Conservation (phyloP, 2,113 vertebrate genomes). For the Ctenodactylus gundi region DNA sequence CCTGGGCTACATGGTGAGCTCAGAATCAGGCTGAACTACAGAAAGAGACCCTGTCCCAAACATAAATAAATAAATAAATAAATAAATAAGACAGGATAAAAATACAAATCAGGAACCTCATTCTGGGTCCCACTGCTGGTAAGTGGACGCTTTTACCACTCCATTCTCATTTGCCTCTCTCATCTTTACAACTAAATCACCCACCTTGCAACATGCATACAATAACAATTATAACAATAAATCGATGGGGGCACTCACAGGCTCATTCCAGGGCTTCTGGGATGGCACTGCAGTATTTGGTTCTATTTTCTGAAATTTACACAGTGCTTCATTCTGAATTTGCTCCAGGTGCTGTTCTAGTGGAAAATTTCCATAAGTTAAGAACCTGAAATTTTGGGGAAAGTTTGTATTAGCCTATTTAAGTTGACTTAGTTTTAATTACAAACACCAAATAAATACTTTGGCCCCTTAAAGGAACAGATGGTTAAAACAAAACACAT, state of each 20-base stretch:
- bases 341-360: slow-evolving; percentile 94
- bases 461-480: neutral
- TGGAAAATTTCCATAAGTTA: slow-evolving; percentile 94
- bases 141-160: too few relatives aligned
- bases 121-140: too few relatives aligned
- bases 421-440: neutral
- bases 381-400: slow-evolving; percentile 87
- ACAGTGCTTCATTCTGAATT: slow-evolving; percentile 93
- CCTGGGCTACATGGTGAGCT: too few relatives aligned
- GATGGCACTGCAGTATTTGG: slow-evolving; percentile 89
- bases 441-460: neutral
- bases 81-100: too few relatives aligned
- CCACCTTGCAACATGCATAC: too few relatives aligned
- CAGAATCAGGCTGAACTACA: too few relatives aligned
- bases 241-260: slow-evolving; percentile 83
- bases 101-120: too few relatives aligned
- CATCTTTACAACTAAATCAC: too few relatives aligned
- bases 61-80: too few relatives aligned
- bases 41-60: too few relatives aligned
- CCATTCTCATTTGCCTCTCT: too few relatives aligned
- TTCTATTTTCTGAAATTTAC: slow-evolving; percentile 89
- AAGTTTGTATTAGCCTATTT: neutral
- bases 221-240: too few relatives aligned
- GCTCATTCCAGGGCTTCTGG: slow-evolving; percentile 90
- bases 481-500: neutral